Percentiles rank a stretch among this genome's conserved stretches.
Evolutionary conservation across 2,888 invertebrate species (phyloP).

Genomic region (Athalia circularis): DNA sequence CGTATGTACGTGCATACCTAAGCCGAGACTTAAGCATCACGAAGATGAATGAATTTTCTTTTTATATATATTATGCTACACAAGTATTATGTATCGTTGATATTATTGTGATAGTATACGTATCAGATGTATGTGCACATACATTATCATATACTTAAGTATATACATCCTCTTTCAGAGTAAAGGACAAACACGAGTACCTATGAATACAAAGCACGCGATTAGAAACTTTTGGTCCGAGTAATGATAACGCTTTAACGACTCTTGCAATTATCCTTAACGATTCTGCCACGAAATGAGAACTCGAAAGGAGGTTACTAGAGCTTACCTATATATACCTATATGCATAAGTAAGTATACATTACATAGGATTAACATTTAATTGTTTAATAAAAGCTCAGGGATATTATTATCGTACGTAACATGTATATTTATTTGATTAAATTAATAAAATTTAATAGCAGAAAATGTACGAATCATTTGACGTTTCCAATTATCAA

Average conservation of each 20-base stretch:
- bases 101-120: neutral
- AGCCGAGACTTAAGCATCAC: neutral
- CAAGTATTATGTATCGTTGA: no score
- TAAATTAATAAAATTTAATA: neutral
- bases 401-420: neutral
- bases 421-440: neutral
- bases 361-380: slow-evolving; percentile 6
- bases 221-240: slow-evolving; percentile 39
- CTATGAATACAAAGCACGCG: slow-evolving; percentile 39
- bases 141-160: no score
- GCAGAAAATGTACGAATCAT: neutral
- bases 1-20: neutral
- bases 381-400: slow-evolving; percentile 6
- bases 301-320: slow-evolving; percentile 19
- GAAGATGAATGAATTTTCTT: neutral
- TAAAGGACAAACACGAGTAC: slow-evolving; percentile 32
- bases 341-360: no score
- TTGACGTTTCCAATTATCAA: no score
- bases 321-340: neutral
- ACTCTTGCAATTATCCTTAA: slow-evolving; percentile 38
- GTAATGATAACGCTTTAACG: slow-evolving; percentile 40
- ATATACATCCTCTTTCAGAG: neutral
- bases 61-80: neutral
- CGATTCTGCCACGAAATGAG: slow-evolving; percentile 19
- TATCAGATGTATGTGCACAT: neutral